Percentiles rank a stretch among this genome's conserved stretches.
These are phyloP conservation scores for Galaxea fascicularis DNA, from an alignment of 92 coral and sea anemone species.

Conservation along the genomic window DNA sequence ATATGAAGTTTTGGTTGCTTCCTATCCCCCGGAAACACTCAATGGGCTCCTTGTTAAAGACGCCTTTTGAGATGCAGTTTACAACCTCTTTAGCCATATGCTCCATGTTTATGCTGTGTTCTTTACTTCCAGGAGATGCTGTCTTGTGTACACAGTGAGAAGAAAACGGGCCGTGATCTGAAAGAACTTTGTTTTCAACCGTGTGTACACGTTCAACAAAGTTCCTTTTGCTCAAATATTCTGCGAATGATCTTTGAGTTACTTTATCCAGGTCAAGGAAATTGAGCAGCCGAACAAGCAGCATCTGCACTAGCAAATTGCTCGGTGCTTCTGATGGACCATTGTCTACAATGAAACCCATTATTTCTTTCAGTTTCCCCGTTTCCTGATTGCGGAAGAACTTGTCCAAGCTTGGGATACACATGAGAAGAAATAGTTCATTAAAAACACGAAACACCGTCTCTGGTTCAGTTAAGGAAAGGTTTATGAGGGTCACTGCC, in stretches of 20 bases:
- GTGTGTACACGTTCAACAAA: conserved; percentile 64
- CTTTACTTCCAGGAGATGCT: conserved; percentile 22
- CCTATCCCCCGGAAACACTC: conserved; percentile 55
- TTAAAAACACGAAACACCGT: conserved; percentile 59
- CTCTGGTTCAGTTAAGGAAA: conserved; percentile 61
- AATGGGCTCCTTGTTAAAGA: conserved; percentile 37
- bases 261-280: conserved; percentile 11
- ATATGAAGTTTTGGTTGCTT: conserved; percentile 30
- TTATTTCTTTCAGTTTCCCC: conserved; percentile 59
- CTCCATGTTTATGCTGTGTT: conserved; percentile 63
- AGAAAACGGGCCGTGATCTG: conserved; percentile 60
- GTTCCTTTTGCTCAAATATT: conserved; percentile 59
- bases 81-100: conserved; percentile 55
- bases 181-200: conserved; percentile 36
- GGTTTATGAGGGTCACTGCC: conserved; percentile 58
- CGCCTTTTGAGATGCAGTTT: conserved; percentile 26
- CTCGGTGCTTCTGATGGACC: conserved; percentile 72
- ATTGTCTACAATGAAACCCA: conserved; percentile 73
- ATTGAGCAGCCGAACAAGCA: conserved; percentile 29
- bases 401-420: conserved; percentile 43
- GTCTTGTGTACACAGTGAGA: conserved; percentile 36
- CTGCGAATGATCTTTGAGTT: conserved; percentile 51
- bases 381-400: conserved; percentile 65
- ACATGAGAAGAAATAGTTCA: conserved; percentile 57
- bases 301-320: conserved; percentile 56